phyloP scores from a whole-genome alignment of 2,113 vertebrate species.

The Halcyon senegalensis region DNA sequence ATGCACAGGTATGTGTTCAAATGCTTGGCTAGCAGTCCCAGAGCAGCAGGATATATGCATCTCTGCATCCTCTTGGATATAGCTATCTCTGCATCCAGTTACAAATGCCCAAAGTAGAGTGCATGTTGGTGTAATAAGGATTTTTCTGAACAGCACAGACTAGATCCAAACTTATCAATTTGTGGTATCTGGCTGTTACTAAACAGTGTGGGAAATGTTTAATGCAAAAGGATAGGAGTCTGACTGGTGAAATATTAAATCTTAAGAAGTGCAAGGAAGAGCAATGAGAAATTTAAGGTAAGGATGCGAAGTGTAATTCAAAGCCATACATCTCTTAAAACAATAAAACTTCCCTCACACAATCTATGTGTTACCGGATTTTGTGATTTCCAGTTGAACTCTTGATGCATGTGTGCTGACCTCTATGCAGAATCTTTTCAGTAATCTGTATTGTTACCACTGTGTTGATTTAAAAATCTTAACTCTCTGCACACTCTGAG shows the following conservation, averaged over 20 bases:
- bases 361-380: not conserved
- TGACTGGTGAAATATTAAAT: not conserved
- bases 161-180: not conserved
- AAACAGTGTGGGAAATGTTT: not conserved
- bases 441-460: not conserved
- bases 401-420: not conserved
- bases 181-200: not conserved
- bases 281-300: conserved; percentile 7
- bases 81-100: not conserved
- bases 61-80: not conserved
- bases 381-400: not conserved
- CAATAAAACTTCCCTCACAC: not conserved
- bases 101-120: not conserved
- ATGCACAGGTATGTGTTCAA: not conserved
- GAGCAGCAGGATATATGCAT: not conserved
- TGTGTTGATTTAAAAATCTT: not conserved
- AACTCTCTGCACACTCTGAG: not conserved
- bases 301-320: not conserved
- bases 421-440: not conserved
- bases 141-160: not conserved
- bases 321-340: not conserved
- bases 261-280: not conserved
- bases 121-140: not conserved
- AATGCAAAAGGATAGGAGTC: not conserved
- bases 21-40: not conserved